Conservation (phyloP, 2,888 invertebrate species). For the Diaperis boleti region DNA sequence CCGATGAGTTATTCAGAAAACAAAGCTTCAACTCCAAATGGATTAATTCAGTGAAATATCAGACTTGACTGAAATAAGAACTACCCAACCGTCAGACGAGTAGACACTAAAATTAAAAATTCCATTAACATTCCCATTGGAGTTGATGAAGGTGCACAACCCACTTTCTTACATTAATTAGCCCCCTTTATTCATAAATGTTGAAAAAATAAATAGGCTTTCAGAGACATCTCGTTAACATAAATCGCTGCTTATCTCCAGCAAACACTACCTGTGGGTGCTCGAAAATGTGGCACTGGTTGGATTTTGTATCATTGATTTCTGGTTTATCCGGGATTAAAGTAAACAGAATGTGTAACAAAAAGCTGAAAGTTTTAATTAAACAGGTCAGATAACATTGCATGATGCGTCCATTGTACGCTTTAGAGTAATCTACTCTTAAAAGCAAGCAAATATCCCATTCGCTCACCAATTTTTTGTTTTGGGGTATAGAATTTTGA, state of each 20-base stretch:
- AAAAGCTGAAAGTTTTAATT: background rate
- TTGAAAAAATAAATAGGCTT: background rate
- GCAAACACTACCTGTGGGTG: background rate
- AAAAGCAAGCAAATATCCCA: too few species aligned
- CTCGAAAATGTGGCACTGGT: background rate
- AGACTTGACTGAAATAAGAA: background rate
- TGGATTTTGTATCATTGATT: background rate
- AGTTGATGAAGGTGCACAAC: background rate
- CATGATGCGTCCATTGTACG: background rate
- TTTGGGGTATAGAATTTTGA: too few species aligned
- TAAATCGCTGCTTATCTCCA: background rate
- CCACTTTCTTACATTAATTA: constrained; percentile 5
- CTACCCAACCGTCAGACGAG: background rate
- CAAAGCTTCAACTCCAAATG: too few species aligned
- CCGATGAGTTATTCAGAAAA: background rate
- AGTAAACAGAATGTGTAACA: background rate
- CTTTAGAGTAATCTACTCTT: too few species aligned
- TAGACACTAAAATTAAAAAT: constrained; percentile 1
- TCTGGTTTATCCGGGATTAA: background rate
- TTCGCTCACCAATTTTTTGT: too few species aligned
- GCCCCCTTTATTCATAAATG: background rate
- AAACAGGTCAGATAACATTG: background rate
- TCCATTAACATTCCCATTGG: background rate
- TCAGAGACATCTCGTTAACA: background rate
- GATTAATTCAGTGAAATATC: background rate